phyloP scores from a whole-genome alignment of 1,140 invertebrate species.

The Scaptomyza hsui region DNA sequence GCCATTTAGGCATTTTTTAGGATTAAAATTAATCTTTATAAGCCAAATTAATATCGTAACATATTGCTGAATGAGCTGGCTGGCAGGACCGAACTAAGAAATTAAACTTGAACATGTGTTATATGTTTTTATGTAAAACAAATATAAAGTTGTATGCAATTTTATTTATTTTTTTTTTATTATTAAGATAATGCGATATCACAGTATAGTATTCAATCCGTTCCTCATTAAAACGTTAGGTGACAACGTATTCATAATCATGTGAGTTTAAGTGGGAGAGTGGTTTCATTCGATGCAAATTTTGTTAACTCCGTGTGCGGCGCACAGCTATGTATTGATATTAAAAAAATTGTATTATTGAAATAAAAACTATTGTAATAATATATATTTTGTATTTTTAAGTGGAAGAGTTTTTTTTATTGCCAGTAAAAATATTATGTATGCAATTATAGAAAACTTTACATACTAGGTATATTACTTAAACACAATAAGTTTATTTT shows the following conservation, averaged over 20 bases:
- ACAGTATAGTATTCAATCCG: conserved; percentile 76
- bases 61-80: conserved; percentile 12
- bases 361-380: conserved; percentile 28
- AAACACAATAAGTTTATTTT: conserved; percentile 11
- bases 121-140: conserved; percentile 44
- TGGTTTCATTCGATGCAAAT: background rate
- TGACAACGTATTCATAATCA: background rate
- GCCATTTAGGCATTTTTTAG: no score
- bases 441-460: conserved; percentile 37
- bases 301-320: conserved; percentile 29
- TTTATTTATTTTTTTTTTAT: conserved; percentile 26
- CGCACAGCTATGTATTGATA: conserved; percentile 77
- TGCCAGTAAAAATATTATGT: conserved; percentile 67
- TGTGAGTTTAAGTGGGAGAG: background rate
- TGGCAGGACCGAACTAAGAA: conserved; percentile 52
- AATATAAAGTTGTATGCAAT: background rate
- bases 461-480: conserved; percentile 33
- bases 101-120: conserved; percentile 69
- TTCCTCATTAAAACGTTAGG: conserved; percentile 60
- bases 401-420: conserved; percentile 66
- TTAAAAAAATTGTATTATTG: conserved; percentile 43
- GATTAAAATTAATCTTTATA: no score
- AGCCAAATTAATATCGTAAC: background rate
- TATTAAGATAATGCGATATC: conserved; percentile 55
- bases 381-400: conserved; percentile 76